Evolutionary conservation across 2,888 invertebrate species (phyloP), one percentile per base, ranked within the genome.

Genomic region (Drosophila mulleri): DNA sequence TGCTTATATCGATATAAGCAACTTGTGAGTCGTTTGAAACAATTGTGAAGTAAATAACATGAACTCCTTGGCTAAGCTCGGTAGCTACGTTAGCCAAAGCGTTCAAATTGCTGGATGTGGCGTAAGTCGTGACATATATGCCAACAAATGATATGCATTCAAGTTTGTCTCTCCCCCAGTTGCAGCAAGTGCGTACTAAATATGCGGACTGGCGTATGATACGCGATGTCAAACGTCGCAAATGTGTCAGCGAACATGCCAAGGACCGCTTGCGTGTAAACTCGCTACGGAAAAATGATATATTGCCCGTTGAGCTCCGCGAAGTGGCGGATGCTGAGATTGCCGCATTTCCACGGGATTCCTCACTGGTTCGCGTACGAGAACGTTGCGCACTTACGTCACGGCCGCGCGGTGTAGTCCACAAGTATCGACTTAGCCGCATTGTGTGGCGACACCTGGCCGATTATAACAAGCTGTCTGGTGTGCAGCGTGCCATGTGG

Each of bases 401-500:
- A 41, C 95, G 98, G 80, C 95, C 96, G 1, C 94, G 97, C 72
- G 98, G 98, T 74, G 94, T 95, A 72, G 96, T 98, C 0, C 92
- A 94, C 54, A 95, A 96, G 62, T 99, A 97, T 96, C 95, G 98
- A 59, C 91, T 99, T 68, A 98, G 98, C 89, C 95, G 99, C 89
- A 97, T 98, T 75, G 95, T 98, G 7, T 99, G 97, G 94, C 95
- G 99, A 72, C 95, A 97, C 90, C 94, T 98, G 72, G 98, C 98
- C 0, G 99, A 99, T 94, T 96, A 98, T 92, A 99, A 98, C 93
- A 96, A 97, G 92, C 92, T 99, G 44, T 95, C 97, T 20, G 99
- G 99, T 44, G 96, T 98, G 0, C 98, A 98, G 92, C 94, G 98
- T 91, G 98, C 98, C n/a, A 96, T 97, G 94, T 99, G 99, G 98